phyloP scores from a whole-genome alignment of 2,113 vertebrate species.

The Balaenoptera acutorostrata region DNA sequence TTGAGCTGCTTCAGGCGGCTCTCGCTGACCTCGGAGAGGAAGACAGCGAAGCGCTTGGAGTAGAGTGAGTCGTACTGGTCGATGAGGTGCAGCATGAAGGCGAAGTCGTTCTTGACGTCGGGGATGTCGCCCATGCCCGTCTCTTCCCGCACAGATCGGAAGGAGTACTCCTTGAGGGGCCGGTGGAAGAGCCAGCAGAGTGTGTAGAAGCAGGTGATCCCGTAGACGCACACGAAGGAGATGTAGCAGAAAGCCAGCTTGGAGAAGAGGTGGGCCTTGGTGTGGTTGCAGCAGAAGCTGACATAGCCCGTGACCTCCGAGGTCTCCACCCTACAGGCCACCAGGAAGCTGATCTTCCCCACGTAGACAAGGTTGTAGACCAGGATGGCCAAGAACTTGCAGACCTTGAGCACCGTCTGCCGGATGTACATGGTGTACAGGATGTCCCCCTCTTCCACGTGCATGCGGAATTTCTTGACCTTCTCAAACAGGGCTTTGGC shows the following conservation, averaged over 20 bases:
- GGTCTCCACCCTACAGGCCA: constrained; percentile 85
- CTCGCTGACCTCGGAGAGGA: constrained; percentile 93
- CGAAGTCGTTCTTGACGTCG: constrained; percentile 92
- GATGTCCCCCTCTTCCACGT: constrained; percentile 90
- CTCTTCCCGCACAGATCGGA: constrained; percentile 87
- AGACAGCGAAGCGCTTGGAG: constrained; percentile 90
- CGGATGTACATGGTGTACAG: constrained; percentile 90
- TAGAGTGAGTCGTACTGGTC: constrained; percentile 92
- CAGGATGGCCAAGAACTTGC: constrained; percentile 87
- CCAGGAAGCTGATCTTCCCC: constrained; percentile 86
- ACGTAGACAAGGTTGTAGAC: constrained; percentile 84
- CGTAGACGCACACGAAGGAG: constrained; percentile 88
- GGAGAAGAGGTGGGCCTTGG: constrained; percentile 90
- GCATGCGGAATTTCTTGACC: constrained; percentile 90
- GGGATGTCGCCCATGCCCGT: constrained; percentile 92
- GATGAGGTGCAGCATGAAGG: constrained; percentile 91
- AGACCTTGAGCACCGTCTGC: constrained; percentile 87
- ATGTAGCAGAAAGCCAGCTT: constrained; percentile 91
- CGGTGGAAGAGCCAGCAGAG: constrained; percentile 93
- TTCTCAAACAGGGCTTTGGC: constrained; percentile 94
- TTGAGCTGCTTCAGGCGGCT: constrained; percentile 89
- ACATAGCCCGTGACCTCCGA: constrained; percentile 88
- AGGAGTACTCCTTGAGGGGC: constrained; percentile 90
- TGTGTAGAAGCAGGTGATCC: constrained; percentile 88
- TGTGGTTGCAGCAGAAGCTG: constrained; percentile 91